Percentiles rank a stretch among this genome's conserved stretches.
Conservation (phyloP, 1,140 invertebrate species). For the Magallana gigas region DNA sequence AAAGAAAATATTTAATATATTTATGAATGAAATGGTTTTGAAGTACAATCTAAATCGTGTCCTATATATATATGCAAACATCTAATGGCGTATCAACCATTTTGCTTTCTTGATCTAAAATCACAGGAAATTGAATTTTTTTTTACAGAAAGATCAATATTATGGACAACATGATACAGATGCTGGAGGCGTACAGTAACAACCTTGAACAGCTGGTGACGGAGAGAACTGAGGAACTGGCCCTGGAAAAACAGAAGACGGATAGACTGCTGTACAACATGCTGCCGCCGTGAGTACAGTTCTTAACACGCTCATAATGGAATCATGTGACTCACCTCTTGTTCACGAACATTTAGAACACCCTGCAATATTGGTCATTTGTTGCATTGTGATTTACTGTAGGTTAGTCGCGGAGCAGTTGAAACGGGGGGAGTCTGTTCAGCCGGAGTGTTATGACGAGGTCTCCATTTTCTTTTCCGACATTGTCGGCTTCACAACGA, state of each 20-base stretch:
- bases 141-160: slow-evolving; percentile 91
- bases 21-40: too few species aligned
- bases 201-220: slow-evolving; percentile 94
- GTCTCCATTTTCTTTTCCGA: slow-evolving; percentile 96
- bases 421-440: slow-evolving; percentile 90
- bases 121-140: neutral
- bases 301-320: too few species aligned
- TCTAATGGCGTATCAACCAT: too few species aligned
- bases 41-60: too few species aligned
- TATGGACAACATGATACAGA: slow-evolving; percentile 96
- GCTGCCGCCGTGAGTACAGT: slow-evolving; percentile 87
- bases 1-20: too few species aligned
- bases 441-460: slow-evolving; percentile 92
- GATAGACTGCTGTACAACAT: slow-evolving; percentile 93
- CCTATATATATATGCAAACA: too few species aligned
- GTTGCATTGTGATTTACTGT: neutral
- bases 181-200: slow-evolving; percentile 95
- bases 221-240: slow-evolving; percentile 92
- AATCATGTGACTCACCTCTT: too few species aligned
- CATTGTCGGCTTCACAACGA: slow-evolving; percentile 97
- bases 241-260: slow-evolving; percentile 94
- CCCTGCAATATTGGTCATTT: too few species aligned
- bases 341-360: too few species aligned
- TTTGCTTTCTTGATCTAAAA: too few species aligned
- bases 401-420: slow-evolving; percentile 90